Percentiles rank a stretch among this genome's conserved stretches.
These are phyloP conservation scores for Pimpla rufipes DNA, from an alignment of 2,888 invertebrate species.

Conservation along the genomic window DNA sequence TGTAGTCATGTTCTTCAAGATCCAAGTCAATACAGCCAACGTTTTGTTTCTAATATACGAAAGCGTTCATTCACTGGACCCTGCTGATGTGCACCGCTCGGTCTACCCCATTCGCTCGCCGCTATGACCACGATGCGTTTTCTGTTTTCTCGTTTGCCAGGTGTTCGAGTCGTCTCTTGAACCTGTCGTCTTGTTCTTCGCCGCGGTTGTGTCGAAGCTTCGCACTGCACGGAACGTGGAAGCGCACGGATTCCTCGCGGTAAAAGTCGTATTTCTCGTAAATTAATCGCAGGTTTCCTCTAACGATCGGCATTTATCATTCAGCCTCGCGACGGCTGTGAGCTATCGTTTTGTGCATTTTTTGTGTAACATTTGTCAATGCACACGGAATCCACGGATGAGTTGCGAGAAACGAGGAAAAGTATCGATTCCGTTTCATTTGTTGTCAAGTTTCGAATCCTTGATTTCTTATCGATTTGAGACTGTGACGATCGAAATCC, in stretches of 20 bases:
- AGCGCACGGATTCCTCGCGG: slow-evolving; percentile 38
- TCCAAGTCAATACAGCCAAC: too few relatives aligned
- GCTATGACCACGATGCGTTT: slow-evolving; percentile 3
- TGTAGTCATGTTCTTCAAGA: too few relatives aligned
- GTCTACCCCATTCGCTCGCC: not conserved
- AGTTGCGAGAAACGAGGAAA: slow-evolving; percentile 24
- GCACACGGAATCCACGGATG: not conserved
- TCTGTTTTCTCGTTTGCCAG: slow-evolving; percentile 54
- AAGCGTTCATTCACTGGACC: too few relatives aligned
- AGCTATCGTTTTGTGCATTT: not conserved
- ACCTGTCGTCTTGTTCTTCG: slow-evolving; percentile 28
- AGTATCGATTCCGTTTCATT: slow-evolving; percentile 8
- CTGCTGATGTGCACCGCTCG: too few relatives aligned
- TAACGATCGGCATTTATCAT: slow-evolving; percentile 43
- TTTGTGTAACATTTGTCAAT: slow-evolving; percentile 11
- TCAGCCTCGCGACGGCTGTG: not conserved
- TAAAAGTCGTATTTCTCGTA: slow-evolving; percentile 45
- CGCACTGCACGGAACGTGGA: slow-evolving; percentile 33
- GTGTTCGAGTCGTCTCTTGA: slow-evolving; percentile 57
- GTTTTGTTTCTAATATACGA: too few relatives aligned
- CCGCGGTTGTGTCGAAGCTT: slow-evolving; percentile 13
- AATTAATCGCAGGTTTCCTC: slow-evolving; percentile 46
- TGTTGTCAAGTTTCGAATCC: slow-evolving; percentile 26
- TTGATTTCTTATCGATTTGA: not conserved
- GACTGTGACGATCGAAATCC: too few relatives aligned